These are phyloP conservation scores for Carassius auratus DNA, from an alignment of 2,113 vertebrate genomes.

Conservation along the genomic window DNA sequence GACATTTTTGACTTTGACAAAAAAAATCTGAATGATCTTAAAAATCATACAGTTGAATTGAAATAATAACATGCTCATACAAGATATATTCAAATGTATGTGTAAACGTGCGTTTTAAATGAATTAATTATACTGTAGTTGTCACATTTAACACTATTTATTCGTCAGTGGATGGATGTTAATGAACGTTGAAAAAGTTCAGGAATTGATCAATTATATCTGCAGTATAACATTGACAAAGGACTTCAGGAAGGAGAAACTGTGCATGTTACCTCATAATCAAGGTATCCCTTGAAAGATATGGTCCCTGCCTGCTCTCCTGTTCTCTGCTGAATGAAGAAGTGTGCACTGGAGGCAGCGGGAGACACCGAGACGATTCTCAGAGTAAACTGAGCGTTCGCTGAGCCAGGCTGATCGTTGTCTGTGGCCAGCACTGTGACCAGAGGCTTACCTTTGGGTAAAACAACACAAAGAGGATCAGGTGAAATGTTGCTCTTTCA, in stretches of 20 bases:
- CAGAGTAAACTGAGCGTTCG: slow-evolving; percentile 47
- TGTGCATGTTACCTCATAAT: slow-evolving; percentile 66
- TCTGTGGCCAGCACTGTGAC: slow-evolving; percentile 21
- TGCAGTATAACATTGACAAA: not conserved
- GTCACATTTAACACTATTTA: too few species aligned
- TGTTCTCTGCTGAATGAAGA: slow-evolving; percentile 55
- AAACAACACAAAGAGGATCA: not conserved
- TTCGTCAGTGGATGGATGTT: too few species aligned
- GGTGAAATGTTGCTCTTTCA: not conserved
- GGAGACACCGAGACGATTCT: slow-evolving; percentile 64
- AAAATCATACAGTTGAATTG: too few species aligned
- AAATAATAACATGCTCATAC: too few species aligned
- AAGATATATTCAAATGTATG: too few species aligned
- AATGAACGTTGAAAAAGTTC: too few species aligned
- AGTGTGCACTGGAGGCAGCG: slow-evolving; percentile 38
- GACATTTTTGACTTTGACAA: too few species aligned
- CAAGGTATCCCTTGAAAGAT: slow-evolving; percentile 72
- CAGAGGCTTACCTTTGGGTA: slow-evolving; percentile 28
- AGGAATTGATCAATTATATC: not conserved
- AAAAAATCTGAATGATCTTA: too few species aligned
- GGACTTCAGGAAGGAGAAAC: not conserved
- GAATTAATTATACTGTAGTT: too few species aligned
- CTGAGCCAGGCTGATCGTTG: not conserved
- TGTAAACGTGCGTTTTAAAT: too few species aligned
- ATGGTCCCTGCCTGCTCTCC: not conserved